Evolutionary conservation across 2,113 vertebrate genomes (phyloP), one percentile per base, ranked within the genome.

Genomic region (Corythornis vintsioides): DNA sequence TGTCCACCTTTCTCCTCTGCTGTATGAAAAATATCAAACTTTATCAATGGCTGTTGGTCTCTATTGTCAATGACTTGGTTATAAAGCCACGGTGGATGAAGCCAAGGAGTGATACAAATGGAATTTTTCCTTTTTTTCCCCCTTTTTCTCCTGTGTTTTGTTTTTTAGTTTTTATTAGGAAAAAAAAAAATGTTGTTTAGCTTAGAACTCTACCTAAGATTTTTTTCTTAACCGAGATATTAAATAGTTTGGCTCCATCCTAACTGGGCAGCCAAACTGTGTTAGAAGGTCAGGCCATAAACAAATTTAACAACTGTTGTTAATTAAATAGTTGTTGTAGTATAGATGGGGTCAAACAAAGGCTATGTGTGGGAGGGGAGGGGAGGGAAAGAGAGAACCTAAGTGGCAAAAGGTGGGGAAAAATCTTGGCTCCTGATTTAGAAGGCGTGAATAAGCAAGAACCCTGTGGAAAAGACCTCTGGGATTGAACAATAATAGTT

Each of bases 291-390:
- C 94, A 95, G 72, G n/a, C 94, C 87, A 91, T 91, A 96, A 96
- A 91, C 87, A 94, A 91, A 95, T 93, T 94, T 95, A 95, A 96
- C 94, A 96, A 96, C 95, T 94, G 94, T 95, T 96, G 87, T 96
- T 96, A 95, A 93, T 95, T 95, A 96, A 95, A 84, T 79, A 92
- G 92, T 93, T 95, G 89, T 95, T 95, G 89, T 94, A 93, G 72
- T 89, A 89, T 93, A 83, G 82, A 87, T 89, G 92, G 91, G 94
- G 95, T 94, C 94, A 95, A 94, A 93, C 71, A 95, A 95, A 96
- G 95, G 92, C 64, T 93, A 93, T 84, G 75, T 88, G 89, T 89
- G 72, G 94, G 94, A 96, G 78, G 57, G 57, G 57, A 95, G 73
- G 78, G 57, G 57, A 95, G 73, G 78, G 78, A 74, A 92, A 85